phyloP scores from a whole-genome alignment of 2,113 vertebrate genomes.

The Rhinolophus ferrumequinum region DNA sequence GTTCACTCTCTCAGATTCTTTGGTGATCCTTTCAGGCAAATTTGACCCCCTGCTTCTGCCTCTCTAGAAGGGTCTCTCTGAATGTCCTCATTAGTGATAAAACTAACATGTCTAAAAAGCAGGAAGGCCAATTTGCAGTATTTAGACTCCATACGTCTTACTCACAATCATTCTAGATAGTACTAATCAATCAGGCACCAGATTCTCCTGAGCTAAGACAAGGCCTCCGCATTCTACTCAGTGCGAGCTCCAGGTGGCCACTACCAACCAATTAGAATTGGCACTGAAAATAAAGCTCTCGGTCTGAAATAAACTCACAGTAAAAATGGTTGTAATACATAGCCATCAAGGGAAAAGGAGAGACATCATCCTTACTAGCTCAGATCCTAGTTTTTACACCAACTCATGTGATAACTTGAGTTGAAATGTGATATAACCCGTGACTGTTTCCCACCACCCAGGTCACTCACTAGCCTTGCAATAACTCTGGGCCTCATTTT shows the following conservation, averaged over 20 bases:
- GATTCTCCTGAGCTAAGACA: neutral
- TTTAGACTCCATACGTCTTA: neutral
- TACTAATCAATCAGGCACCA: neutral
- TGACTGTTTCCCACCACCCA: neutral
- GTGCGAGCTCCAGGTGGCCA: neutral
- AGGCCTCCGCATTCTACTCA: neutral
- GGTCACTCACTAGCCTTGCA: neutral
- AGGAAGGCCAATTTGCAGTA: neutral
- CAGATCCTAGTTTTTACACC: neutral
- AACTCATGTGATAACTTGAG: neutral
- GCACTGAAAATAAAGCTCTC: neutral
- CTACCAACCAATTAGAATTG: neutral
- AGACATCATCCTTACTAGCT: neutral
- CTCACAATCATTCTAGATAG: neutral
- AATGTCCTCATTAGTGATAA: neutral
- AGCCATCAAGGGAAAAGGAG: neutral
- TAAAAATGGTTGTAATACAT: neutral
- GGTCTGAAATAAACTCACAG: neutral
- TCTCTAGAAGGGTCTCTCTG: neutral
- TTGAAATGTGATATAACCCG: neutral
- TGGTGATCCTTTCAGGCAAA: neutral
- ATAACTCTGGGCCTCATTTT: neutral
- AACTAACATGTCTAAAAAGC: neutral
- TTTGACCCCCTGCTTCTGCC: neutral
- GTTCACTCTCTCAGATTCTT: neutral